Evolutionary conservation across 1,140 invertebrate species (phyloP), one percentile per base, ranked within the genome.

Genomic region (Drosophila kurseongensis): DNA sequence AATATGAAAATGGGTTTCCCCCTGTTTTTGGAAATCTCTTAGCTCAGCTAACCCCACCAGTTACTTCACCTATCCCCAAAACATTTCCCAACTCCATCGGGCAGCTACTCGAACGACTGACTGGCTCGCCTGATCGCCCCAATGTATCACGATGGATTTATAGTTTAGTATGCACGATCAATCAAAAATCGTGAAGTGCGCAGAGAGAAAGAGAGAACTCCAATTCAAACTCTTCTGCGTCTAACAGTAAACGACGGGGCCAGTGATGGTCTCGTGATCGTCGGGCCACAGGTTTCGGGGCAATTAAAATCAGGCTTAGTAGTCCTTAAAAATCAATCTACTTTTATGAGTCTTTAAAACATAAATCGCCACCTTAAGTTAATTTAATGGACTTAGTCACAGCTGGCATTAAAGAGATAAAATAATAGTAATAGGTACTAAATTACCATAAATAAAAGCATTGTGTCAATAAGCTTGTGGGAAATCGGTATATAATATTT

Each of bases 61-160:
- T 6, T 5, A 8, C n/a, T 6, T 9, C 4, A 27, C 3, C 47
- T 18, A 14, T 13, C 8, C 13, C 40, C n/a, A 41, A 13, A 16
- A 35, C 16, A 16, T n/a, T 47, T 36, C 41, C 67, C 67, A 57
- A 57, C 27, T 57, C 65, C 51, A 29, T 36, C 7, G 14, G 12
- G 13, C 36, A 36, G 13, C 47, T 32, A 6, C 29, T 32, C 59
- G 62, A 59, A 58, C 54, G 60, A 41, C 51, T 35, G 61, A 58
- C 56, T 69, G 80, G 74, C 80, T 88, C 75, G 80, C 91, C 91
- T 92, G 91, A 92, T 92, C 91, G 91, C 91, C 91, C 59, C 85
- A 92, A 92, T 92, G 91, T 92, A 92, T 92, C 91, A 92, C 91
- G 91, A 91, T 92, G 90, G 82, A 91, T 92, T 91, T 92, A 90